A percentile compares a stretch with the other conserved stretches of the same genome.
These are phyloP conservation scores for Ciconia boyciana DNA, from an alignment of 2,113 vertebrate species.

Conservation along the genomic window DNA sequence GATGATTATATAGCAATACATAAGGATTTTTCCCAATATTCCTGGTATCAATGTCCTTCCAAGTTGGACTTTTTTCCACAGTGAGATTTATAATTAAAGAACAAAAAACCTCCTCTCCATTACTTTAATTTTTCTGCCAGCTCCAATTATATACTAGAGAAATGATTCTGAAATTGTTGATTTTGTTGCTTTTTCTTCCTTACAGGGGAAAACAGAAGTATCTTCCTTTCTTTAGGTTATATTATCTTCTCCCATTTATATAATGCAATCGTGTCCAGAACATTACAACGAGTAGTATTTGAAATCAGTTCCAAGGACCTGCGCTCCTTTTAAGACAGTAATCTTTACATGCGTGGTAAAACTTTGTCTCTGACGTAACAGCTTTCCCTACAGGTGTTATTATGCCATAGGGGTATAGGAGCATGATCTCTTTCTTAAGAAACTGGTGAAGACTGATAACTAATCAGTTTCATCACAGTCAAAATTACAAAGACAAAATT, in stretches of 20 bases:
- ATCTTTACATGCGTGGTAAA: not conserved
- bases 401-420: not conserved
- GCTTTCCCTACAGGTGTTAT: not conserved
- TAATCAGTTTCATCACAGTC: not conserved
- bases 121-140: not conserved
- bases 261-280: not conserved
- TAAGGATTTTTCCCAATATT: not conserved
- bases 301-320: not conserved
- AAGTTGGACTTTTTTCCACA: not conserved
- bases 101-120: not conserved
- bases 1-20: not conserved
- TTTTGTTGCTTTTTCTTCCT: not conserved
- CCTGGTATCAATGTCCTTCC: not conserved
- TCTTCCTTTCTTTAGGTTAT: accelerated
- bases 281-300: not conserved
- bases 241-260: not conserved
- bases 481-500: not conserved
- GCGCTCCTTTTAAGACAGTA: not conserved
- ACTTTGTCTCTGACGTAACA: not conserved
- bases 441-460: not conserved
- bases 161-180: not conserved
- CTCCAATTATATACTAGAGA: not conserved
- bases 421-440: not conserved
- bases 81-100: not conserved
- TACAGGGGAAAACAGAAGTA: not conserved